Conservation (phyloP, 2,797 vertebrate genomes). For the Hippopotamyrus pictus region DNA sequence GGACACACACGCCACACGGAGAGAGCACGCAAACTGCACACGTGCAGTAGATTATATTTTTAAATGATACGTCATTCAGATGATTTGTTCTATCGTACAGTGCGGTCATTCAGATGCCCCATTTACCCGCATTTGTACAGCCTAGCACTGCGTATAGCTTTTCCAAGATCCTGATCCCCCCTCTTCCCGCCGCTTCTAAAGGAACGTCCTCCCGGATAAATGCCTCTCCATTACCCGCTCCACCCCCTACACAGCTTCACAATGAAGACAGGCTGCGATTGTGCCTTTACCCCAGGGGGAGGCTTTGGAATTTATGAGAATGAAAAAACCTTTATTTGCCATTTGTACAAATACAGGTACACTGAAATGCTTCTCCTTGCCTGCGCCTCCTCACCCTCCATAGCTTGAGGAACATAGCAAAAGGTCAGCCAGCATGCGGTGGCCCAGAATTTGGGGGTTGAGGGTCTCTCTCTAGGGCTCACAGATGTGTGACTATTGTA, state of each 20-base stretch:
- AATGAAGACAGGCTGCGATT: background rate
- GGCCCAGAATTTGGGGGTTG: background rate
- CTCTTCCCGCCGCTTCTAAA: background rate
- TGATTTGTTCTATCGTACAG: background rate
- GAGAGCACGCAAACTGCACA: background rate
- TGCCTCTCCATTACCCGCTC: background rate
- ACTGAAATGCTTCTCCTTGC: background rate
- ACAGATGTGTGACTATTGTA: background rate
- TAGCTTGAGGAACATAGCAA: background rate
- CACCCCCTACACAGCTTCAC: background rate
- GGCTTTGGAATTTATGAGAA: background rate
- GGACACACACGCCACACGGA: background rate
- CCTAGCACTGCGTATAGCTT: background rate
- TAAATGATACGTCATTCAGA: background rate
- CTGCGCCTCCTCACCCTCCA: background rate
- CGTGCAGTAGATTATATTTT: background rate
- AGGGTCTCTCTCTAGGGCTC: background rate
- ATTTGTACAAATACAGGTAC: background rate
- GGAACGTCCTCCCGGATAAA: background rate
- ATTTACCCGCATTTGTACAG: background rate
- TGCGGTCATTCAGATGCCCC: background rate
- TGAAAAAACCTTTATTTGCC: background rate
- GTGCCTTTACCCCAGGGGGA: background rate
- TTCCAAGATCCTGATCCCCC: background rate
- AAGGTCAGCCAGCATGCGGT: background rate